Conservation (phyloP, 2,797 vertebrate species). For the Hyperoplus lanceolatus region DNA sequence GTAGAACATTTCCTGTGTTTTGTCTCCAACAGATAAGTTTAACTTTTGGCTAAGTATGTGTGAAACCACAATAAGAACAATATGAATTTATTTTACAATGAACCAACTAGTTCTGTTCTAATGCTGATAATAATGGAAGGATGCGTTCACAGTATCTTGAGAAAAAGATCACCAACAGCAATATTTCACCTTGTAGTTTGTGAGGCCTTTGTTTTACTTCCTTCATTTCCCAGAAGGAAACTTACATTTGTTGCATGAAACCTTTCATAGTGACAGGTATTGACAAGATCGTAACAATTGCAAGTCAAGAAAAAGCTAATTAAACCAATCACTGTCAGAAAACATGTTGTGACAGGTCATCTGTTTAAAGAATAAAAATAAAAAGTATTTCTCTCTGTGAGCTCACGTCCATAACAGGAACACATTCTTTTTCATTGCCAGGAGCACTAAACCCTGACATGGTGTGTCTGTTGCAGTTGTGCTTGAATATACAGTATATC, state of each 20-base stretch:
- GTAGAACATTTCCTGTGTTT: not conserved
- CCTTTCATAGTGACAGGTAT: not conserved
- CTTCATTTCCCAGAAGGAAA: not conserved
- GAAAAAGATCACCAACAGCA: not conserved
- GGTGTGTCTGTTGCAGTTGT: not conserved
- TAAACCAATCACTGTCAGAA: not conserved
- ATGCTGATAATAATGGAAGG: not conserved
- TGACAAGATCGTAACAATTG: not conserved
- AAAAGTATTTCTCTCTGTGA: not conserved
- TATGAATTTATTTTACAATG: not conserved
- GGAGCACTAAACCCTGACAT: no score
- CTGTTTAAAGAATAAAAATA: no score
- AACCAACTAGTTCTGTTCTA: not conserved
- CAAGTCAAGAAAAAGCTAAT: not conserved
- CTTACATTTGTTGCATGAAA: not conserved
- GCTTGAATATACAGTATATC: not conserved
- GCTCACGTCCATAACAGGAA: not conserved
- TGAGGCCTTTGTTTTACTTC: not conserved
- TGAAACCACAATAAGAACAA: not conserved
- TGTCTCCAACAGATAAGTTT: not conserved
- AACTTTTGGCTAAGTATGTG: not conserved
- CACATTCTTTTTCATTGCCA: not conserved
- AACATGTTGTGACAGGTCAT: not conserved
- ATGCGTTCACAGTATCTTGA: not conserved
- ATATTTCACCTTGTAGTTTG: not conserved